Evolutionary conservation across 2,888 invertebrate species (phyloP), one percentile per base, ranked within the genome.

Genomic region (Ornithoptera priamus): DNA sequence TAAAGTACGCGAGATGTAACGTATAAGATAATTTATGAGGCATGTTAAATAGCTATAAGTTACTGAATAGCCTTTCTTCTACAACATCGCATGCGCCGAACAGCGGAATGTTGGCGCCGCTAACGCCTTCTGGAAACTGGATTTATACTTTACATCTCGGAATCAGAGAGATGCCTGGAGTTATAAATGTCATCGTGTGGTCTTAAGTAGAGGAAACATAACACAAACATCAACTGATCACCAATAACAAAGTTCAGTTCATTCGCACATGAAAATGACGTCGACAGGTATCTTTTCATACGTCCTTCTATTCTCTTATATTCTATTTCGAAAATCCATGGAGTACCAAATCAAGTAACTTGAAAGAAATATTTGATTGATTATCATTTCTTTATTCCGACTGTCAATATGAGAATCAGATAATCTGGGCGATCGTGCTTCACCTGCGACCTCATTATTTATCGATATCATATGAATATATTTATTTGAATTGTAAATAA

Each of bases 91-190:
- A 61, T 73, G 71, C 72, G 72, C 65, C 72, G 74, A 71, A 78
- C 78, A 83, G 81, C 84, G 84, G 84, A 84, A 83, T 84, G 83
- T 82, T 86, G 90, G 89, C 91, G 90, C 90, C 90, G 83, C 84
- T 84, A 85, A 85, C 85, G 82, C 85, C 85, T 85, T 85, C 85
- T 83, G 80, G 83, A 78, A 77, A 84, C 86, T 81, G 81, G 85
- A 90, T 90, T 89, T 88, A 89, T 88, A 84, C 81, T 80, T 80
- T 80, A 81, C 87, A 88, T 88, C 90, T 85, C 78, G 76, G 74
- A 82, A 88, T 88, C 85, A 78, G 75, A 75, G 77, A 81, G 86
- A 84, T 85, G 88, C 86, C 85, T 87, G 87, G 57, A 58, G 22
- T 22, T 58, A 58, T 22, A 58, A 58, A 58, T 58, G 57, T 58